Conservation (phyloP, 2,797 vertebrate genomes). For the Clarias laeviceps region DNA sequence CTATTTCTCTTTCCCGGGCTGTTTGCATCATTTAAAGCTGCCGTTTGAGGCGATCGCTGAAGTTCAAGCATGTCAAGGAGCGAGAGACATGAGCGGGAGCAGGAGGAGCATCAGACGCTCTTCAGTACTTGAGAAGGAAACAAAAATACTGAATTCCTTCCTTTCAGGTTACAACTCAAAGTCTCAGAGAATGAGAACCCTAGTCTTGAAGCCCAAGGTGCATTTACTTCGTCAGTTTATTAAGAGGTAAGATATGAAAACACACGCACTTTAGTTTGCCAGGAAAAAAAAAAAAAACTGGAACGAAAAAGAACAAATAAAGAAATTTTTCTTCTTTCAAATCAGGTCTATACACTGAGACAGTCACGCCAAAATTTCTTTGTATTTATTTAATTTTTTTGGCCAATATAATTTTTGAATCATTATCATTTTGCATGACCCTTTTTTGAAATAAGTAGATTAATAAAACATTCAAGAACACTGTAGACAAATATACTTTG, state of each 20-base stretch:
- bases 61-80: slow-evolving; percentile 71
- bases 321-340: neutral
- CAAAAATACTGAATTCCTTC: slow-evolving; percentile 54
- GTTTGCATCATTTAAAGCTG: slow-evolving; percentile 68
- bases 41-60: slow-evolving; percentile 69
- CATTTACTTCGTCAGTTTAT: neutral
- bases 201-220: slow-evolving; percentile 59
- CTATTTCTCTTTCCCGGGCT: slow-evolving; percentile 55
- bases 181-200: slow-evolving; percentile 35
- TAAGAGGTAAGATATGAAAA: neutral
- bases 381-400: neutral
- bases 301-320: neutral
- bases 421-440: neutral
- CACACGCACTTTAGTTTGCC: neutral
- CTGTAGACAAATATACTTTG: neutral
- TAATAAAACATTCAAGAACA: neutral
- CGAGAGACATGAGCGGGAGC: slow-evolving; percentile 66
- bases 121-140: slow-evolving; percentile 49
- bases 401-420: neutral
- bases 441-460: neutral
- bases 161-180: slow-evolving; percentile 68
- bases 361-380: neutral
- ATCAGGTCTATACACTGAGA: neutral
- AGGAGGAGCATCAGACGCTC: slow-evolving; percentile 62
- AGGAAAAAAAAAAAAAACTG: neutral